These are phyloP conservation scores for Dipodomys ordii DNA, from an alignment of 2,113 vertebrate species.

Conservation along the genomic window DNA sequence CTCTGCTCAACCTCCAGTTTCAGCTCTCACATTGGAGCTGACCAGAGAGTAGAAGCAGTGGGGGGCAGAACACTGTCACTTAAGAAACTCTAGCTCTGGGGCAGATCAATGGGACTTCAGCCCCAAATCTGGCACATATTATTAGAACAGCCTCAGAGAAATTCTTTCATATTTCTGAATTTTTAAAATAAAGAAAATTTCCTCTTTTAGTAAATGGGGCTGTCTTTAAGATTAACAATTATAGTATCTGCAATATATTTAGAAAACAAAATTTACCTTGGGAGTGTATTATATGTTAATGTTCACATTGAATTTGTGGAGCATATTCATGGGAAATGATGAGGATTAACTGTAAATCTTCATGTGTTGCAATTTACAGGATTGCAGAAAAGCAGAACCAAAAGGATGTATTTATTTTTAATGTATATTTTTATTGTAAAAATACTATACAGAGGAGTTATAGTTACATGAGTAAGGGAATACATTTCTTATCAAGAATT, in stretches of 20 bases:
- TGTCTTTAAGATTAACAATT: not conserved
- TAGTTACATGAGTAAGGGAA: no score
- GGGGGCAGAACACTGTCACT: not conserved
- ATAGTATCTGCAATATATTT: not conserved
- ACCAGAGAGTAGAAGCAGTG: rapidly evolving
- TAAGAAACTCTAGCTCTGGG: no score
- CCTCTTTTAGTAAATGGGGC: not conserved
- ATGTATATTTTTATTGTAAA: no score
- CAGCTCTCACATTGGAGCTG: not conserved
- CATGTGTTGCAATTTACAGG: not conserved
- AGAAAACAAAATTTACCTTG: not conserved
- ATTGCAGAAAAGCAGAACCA: not conserved
- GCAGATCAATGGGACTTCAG: not conserved
- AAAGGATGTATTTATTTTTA: not conserved
- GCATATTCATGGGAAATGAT: not conserved
- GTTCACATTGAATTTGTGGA: not conserved
- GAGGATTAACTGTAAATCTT: not conserved
- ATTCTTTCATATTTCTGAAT: not conserved
- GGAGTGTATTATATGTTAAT: not conserved
- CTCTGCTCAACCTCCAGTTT: not conserved
- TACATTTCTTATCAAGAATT: no score
- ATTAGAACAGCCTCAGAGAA: not conserved
- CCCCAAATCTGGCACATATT: rapidly evolving
- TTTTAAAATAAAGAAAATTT: not conserved
- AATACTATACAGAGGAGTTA: no score